Percentiles rank a stretch among this genome's conserved stretches.
Conservation (phyloP, 1,140 invertebrate genomes). For the Orchesella cincta region DNA sequence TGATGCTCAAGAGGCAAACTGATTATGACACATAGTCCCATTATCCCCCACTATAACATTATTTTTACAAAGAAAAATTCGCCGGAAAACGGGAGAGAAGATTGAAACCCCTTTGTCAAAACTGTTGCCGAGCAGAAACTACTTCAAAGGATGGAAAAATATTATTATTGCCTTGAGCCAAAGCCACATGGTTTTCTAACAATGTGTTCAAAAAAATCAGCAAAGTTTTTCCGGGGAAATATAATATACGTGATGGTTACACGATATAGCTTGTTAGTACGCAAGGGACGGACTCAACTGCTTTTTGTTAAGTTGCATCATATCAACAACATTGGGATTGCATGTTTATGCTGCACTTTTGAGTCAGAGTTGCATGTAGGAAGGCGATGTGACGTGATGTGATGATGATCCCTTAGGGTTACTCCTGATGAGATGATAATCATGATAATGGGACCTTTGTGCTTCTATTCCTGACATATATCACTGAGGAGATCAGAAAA, state of each 20-base stretch:
- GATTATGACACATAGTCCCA: slow-evolving; percentile 4
- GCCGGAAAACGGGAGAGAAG: slow-evolving; percentile 1
- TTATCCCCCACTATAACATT: background rate
- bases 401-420: slow-evolving; percentile 8
- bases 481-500: background rate
- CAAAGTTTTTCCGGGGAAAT: too few species aligned
- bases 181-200: background rate
- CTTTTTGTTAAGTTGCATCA: too few species aligned
- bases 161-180: background rate
- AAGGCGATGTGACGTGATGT: too few species aligned
- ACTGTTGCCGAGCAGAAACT: background rate
- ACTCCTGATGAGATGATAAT: slow-evolving; percentile 14
- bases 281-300: too few species aligned
- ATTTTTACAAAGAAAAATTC: background rate
- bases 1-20: background rate
- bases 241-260: too few species aligned
- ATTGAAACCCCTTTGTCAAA: background rate
- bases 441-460: slow-evolving; percentile 10
- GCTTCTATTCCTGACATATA: background rate
- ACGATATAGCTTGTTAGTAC: too few species aligned
- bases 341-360: too few species aligned
- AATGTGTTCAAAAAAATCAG: too few species aligned
- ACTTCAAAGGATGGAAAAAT: background rate
- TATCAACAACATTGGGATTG: too few species aligned
- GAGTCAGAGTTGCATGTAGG: too few species aligned